Evolutionary conservation across 2,113 vertebrate genomes (phyloP).

Genomic region (Narcine bancroftii): DNA sequence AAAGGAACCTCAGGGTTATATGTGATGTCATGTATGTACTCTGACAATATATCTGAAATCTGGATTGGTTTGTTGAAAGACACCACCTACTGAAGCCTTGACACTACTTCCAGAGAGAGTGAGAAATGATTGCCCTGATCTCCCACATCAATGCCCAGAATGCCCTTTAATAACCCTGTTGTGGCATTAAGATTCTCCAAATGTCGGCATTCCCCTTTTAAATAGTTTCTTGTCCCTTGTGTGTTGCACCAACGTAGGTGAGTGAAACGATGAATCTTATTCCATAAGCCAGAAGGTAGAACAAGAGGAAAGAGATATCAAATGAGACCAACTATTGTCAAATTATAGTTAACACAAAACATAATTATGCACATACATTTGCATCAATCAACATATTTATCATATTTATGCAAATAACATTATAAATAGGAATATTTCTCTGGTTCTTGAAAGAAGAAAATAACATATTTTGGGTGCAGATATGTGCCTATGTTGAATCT

Average conservation of each 20-base stretch:
- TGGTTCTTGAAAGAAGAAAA: neutral
- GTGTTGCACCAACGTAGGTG: neutral
- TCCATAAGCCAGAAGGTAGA: neutral
- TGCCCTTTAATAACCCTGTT: too few relatives aligned
- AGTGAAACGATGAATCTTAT: neutral
- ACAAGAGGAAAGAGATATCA: neutral
- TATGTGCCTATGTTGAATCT: constrained; percentile 7
- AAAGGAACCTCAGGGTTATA: too few relatives aligned
- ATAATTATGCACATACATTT: constrained; percentile 31
- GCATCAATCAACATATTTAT: constrained; percentile 31
- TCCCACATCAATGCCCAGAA: too few relatives aligned
- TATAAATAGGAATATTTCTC: constrained; percentile 27
- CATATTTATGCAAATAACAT: constrained; percentile 22
- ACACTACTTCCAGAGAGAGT: too few relatives aligned
- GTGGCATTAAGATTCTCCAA: neutral
- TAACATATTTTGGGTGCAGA: constrained; percentile 20
- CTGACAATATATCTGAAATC: too few relatives aligned
- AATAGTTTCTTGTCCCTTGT: neutral
- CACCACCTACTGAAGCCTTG: too few relatives aligned
- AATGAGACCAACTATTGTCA: constrained; percentile 35
- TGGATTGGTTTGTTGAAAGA: too few relatives aligned
- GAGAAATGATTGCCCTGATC: too few relatives aligned
- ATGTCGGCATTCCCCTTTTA: neutral
- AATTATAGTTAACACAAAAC: constrained; percentile 31
- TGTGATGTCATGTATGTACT: too few relatives aligned